Percentiles rank a stretch among this genome's conserved stretches.
Conservation (phyloP, 2,888 invertebrate genomes). For the Trissolcus brochymenae region DNA sequence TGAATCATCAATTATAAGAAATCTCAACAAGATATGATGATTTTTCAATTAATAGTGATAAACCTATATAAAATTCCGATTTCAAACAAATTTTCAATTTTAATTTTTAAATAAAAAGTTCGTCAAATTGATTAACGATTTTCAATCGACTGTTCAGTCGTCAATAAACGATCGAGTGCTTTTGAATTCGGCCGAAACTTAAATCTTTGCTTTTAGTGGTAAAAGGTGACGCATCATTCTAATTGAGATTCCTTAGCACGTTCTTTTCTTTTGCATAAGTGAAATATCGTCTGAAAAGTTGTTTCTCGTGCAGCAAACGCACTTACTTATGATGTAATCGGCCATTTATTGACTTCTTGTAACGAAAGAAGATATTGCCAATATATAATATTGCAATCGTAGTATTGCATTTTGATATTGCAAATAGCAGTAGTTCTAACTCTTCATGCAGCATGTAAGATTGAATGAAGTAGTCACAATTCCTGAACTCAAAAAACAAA, state of each 20-base stretch:
- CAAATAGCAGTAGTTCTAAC: neutral
- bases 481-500: no score
- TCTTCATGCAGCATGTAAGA: no score
- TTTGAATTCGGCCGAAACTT: neutral
- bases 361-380: conserved; percentile 43
- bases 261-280: conserved; percentile 24
- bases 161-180: no score
- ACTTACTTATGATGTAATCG: conserved; percentile 22
- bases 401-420: conserved; percentile 44
- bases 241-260: conserved; percentile 57
- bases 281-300: conserved; percentile 30
- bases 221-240: conserved; percentile 53
- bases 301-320: conserved; percentile 12
- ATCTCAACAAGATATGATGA: no score
- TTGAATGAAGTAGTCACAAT: no score
- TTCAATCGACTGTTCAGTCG: no score
- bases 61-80: no score
- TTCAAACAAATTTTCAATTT: no score
- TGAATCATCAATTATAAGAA: no score
- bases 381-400: conserved; percentile 41
- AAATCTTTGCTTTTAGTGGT: neutral
- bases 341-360: conserved; percentile 19
- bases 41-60: no score
- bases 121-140: no score
- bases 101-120: no score